Percentiles rank a stretch among this genome's conserved stretches.
Evolutionary conservation across 2,113 vertebrate species (phyloP).

Genomic region (Sus scrofa): DNA sequence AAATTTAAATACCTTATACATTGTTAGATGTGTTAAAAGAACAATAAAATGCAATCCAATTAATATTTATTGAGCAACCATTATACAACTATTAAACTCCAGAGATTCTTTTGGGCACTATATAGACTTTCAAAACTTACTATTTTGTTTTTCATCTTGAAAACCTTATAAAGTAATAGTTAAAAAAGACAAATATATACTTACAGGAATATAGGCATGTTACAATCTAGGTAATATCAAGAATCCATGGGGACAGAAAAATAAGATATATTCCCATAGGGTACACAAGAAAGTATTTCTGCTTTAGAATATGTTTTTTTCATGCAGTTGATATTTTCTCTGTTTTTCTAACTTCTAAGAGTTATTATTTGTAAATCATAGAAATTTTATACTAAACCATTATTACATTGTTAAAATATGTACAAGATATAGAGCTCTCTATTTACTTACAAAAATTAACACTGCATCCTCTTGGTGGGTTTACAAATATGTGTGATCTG

Average conservation of each 20-base stretch:
- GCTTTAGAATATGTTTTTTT: neutral
- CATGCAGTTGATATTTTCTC: neutral
- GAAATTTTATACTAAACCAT: neutral
- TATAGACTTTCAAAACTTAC: neutral
- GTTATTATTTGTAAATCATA: neutral
- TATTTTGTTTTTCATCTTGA: conserved; percentile 18
- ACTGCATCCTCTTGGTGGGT: accelerated
- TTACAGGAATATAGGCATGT: neutral
- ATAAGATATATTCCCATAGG: neutral
- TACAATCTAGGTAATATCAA: neutral
- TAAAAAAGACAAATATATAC: neutral
- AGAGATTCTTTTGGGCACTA: neutral
- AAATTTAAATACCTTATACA: neutral
- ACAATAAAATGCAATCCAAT: neutral
- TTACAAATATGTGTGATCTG: neutral
- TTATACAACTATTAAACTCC: neutral
- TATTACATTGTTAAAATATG: neutral
- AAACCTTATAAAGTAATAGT: neutral
- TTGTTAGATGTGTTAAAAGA: neutral
- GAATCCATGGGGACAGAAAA: neutral
- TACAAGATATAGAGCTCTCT: neutral
- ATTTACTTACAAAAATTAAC: neutral
- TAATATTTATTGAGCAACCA: conserved; percentile 20
- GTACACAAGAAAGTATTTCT: neutral
- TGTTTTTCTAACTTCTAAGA: neutral